Percentiles rank a stretch among this genome's conserved stretches.
phyloP scores from a whole-genome alignment of 2,888 invertebrate species.

The Ganaspis brasiliensis region DNA sequence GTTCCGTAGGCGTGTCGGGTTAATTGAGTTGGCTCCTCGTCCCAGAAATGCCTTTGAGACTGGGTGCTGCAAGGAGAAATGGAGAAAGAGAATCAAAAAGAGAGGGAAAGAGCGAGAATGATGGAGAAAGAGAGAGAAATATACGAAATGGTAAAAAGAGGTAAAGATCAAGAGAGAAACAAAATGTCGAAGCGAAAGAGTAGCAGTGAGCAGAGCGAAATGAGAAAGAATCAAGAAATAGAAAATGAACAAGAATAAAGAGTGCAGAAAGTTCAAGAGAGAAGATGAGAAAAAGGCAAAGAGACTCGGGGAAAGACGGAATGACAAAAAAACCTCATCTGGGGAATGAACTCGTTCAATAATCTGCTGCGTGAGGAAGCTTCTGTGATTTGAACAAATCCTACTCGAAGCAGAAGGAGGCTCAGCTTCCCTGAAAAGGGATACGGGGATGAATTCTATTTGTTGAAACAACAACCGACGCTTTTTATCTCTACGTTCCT shows the following conservation, averaged over 20 bases:
- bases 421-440: constrained; percentile 16
- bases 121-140: background rate
- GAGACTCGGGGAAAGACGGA: background rate
- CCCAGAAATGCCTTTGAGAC: constrained; percentile 42
- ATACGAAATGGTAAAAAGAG: background rate
- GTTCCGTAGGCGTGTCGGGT: constrained; percentile 60
- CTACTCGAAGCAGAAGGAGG: constrained; percentile 27
- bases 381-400: constrained; percentile 22
- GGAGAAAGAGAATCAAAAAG: constrained; percentile 11
- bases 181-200: background rate
- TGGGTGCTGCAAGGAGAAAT: constrained; percentile 48
- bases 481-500: constrained; percentile 8
- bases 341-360: constrained; percentile 21
- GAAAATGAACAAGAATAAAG: background rate
- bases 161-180: background rate
- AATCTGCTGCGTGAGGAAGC: constrained; percentile 28
- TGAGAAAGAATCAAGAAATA: background rate
- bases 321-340: background rate
- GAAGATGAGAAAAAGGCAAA: background rate
- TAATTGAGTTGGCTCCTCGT: constrained; percentile 42
- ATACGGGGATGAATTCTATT: constrained; percentile 29
- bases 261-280: background rate
- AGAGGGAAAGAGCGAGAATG: no score
- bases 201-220: no score
- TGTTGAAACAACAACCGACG: constrained; percentile 25